Evolutionary conservation across 2,113 vertebrate genomes (phyloP), one percentile per base, ranked within the genome.

Genomic region (Archilochus colubris): DNA sequence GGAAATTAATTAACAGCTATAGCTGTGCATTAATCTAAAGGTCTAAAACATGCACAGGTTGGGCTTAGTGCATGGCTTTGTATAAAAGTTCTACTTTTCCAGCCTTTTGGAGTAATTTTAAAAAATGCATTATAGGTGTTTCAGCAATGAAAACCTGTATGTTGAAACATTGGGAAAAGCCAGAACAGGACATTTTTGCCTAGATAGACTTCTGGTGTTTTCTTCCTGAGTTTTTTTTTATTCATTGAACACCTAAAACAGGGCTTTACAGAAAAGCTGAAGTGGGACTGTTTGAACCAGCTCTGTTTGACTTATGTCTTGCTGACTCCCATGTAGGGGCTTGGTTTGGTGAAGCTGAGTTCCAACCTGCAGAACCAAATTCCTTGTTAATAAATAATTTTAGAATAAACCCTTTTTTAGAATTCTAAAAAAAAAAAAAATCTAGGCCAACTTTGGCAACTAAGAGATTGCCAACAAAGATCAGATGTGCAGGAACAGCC

Each of bases 221-320:
- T 53, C 58, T 57, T 53, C 48, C 21, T 40, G 40, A 40, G 40
- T 40, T 40, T 40, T 40, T 40, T 40, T 40, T 40, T 15, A 59
- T 61, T 78, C 22, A 17, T 43, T 61, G 46, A 51, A 6, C 4
- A 2, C 20, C 6, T 33, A 27, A 25, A 51, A 31, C 7, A 12
- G 51, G 8, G 28, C 82, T 55, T 43, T 38, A 33, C 44, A 50
- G 31, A 69, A 19, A 69, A 9, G 22, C 33, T n/a, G n/a, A 27
- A 43, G 30, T 4, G 54, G 13, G 51, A 48, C 67, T 1, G 0
- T 48, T 61, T 11, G 12, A 50, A 8, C 30, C 1, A 1, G 9
- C 20, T 55, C 38, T 58, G 15, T 33, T 48, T 31, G 22, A 6
- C 31, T 48, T 46, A 31, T 78, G 16, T 57, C 69, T 61, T 59